Percentiles rank a stretch among this genome's conserved stretches.
phyloP scores from a whole-genome alignment of 2,888 invertebrate genomes.

The Stramonita haemastoma region DNA sequence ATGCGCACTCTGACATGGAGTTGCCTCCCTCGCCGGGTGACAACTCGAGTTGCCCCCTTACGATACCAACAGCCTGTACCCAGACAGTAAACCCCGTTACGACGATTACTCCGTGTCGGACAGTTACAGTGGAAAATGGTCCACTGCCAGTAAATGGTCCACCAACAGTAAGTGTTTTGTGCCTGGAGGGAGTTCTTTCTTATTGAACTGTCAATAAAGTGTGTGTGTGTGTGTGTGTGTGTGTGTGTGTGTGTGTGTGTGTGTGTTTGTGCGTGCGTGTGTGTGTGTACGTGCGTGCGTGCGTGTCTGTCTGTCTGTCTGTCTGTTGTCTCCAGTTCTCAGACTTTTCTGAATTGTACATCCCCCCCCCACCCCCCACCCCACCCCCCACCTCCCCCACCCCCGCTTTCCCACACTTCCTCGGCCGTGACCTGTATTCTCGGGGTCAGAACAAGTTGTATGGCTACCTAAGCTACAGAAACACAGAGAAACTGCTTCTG shows the following conservation, averaged over 20 bases:
- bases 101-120: conserved; percentile 21
- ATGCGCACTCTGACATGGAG: conserved; percentile 8
- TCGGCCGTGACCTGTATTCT: too few species aligned
- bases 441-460: too few species aligned
- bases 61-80: not conserved
- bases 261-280: not conserved
- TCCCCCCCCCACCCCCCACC: too few species aligned
- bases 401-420: too few species aligned
- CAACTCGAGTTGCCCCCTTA: conserved; percentile 28
- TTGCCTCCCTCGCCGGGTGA: conserved; percentile 28
- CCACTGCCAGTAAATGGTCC: not conserved
- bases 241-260: not conserved
- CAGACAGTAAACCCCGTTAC: not conserved
- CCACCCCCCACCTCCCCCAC: too few species aligned
- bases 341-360: too few species aligned
- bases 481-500: too few species aligned
- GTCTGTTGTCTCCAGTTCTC: too few species aligned
- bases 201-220: too few species aligned
- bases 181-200: not conserved
- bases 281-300: not conserved
- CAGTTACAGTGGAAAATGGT: conserved; percentile 21
- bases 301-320: too few species aligned
- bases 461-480: too few species aligned
- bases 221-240: too few species aligned
- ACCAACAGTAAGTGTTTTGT: not conserved